Evolutionary conservation across 2,113 vertebrate genomes (phyloP), one percentile per base, ranked within the genome.

Genomic region (Oceanites oceanicus): DNA sequence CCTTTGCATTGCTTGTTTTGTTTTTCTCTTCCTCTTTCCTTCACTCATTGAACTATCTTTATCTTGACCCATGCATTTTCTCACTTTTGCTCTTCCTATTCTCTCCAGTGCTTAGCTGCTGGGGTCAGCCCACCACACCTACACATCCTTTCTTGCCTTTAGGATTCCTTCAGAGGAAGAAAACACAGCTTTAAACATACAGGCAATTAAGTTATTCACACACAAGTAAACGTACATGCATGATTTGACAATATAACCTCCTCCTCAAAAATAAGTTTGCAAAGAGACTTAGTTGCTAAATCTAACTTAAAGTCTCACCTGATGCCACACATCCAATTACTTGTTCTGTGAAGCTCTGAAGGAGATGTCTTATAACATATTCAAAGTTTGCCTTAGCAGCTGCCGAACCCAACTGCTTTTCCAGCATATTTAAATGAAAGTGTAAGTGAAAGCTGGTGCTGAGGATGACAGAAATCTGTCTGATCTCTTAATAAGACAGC

Each of bases 281-380:
- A 52, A 77, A 45, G 34, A 86, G 36, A 19, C 10, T 56, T 36
- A 47, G 34, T 30, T 47, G 65, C 65, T 52, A 52, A 42, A 82
- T 5, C 6, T 59, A 72, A 79, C 34, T 65, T 42, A 11, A 94
- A 90, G 56, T 55, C 66, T 86, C 82, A 55, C 34, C 53, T 79
- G 73, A 94, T 81, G 73, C 79, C 75, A 79, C 83, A 56, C 36
- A 63, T 62, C 34, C 56, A 38, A 42, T 81, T 82, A 83, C 84
- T 95, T 92, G 53, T 65, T 85, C 82, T 87, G 94, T 40, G 85
- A 94, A 96, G 90, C 58, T 44, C 61, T 65, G 72, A 96, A 92
- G 85, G 83, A 97, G 89, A 83, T 91, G 72, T 68, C 88, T 40
- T 18, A 36, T 45, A 86, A 87, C 36, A 80, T 34, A 89, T 40